Conservation (phyloP, 2,113 vertebrate species). For the Gymnobelideus leadbeateri region DNA sequence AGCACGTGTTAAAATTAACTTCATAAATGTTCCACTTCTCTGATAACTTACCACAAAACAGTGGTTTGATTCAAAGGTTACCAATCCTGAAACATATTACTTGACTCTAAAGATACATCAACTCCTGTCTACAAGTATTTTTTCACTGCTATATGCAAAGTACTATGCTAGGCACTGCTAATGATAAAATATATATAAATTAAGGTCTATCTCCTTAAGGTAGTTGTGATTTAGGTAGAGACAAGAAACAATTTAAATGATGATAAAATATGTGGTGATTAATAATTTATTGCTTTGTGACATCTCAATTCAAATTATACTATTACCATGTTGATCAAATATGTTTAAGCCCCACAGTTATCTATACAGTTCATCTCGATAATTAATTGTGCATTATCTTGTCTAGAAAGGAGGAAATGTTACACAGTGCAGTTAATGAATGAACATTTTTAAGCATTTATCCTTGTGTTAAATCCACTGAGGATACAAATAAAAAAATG, state of each 20-base stretch:
- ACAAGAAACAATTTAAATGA: constrained; percentile 21
- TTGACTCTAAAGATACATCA: constrained; percentile 46
- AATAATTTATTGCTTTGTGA: background rate
- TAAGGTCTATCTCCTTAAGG: constrained; percentile 15
- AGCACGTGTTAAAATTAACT: constrained; percentile 51
- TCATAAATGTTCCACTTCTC: constrained; percentile 44
- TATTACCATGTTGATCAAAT: background rate
- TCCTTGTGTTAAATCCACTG: background rate
- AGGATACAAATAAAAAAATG: background rate
- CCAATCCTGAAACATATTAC: constrained; percentile 2
- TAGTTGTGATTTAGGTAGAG: constrained; percentile 15
- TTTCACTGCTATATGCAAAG: constrained; percentile 31
- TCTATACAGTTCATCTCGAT: background rate
- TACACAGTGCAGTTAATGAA: background rate
- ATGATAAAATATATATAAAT: constrained; percentile 31
- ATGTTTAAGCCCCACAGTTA: background rate
- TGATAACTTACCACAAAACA: background rate
- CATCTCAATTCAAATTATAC: background rate
- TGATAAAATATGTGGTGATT: background rate
- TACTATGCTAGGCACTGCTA: constrained; percentile 20
- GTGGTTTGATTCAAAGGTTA: constrained; percentile 19
- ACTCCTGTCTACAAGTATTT: constrained; percentile 48
- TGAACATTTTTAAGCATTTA: background rate
- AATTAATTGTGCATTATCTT: background rate
- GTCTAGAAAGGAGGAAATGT: background rate